Evolutionary conservation across 1,140 invertebrate genomes (phyloP).

Genomic region (Brachionus rubens): DNA sequence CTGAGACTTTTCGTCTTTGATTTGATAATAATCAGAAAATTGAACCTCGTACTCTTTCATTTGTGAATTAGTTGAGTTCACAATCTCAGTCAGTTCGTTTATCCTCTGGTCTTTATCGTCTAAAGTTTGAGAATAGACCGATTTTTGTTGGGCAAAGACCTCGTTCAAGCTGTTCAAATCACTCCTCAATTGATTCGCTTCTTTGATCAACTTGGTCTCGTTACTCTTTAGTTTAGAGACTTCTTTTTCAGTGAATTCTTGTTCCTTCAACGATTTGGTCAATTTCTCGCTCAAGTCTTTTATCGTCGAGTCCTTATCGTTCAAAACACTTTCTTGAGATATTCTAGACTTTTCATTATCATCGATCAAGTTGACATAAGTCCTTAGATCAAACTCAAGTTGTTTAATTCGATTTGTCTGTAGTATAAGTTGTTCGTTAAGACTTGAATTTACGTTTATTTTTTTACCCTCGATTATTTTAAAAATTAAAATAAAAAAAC

Average conservation of each 20-base stretch:
- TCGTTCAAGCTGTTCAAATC: slow-evolving; percentile 25
- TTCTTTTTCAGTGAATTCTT: slow-evolving; percentile 30
- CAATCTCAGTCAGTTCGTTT: neutral
- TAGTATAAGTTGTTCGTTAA: slow-evolving; percentile 18
- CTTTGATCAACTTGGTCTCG: slow-evolving; percentile 31
- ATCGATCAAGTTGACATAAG: neutral
- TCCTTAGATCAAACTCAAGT: slow-evolving; percentile 15
- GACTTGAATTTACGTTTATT: neutral
- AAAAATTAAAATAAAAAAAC: neutral
- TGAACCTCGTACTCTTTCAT: neutral
- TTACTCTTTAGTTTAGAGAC: neutral
- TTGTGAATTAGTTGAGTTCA: neutral
- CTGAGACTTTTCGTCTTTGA: neutral
- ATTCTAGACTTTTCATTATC: neutral
- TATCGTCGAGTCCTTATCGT: neutral
- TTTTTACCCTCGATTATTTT: slow-evolving; percentile 12
- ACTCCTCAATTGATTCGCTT: neutral
- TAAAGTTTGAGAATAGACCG: neutral
- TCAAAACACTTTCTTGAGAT: neutral
- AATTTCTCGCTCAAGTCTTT: neutral
- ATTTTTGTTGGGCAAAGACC: neutral
- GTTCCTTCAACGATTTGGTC: neutral
- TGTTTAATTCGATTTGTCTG: neutral
- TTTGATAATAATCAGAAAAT: neutral
- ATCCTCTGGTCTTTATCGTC: neutral